Base-by-base conservation (phyloP, 2,797 vertebrate genomes). In the Ambastaia sidthimunki region DNA sequence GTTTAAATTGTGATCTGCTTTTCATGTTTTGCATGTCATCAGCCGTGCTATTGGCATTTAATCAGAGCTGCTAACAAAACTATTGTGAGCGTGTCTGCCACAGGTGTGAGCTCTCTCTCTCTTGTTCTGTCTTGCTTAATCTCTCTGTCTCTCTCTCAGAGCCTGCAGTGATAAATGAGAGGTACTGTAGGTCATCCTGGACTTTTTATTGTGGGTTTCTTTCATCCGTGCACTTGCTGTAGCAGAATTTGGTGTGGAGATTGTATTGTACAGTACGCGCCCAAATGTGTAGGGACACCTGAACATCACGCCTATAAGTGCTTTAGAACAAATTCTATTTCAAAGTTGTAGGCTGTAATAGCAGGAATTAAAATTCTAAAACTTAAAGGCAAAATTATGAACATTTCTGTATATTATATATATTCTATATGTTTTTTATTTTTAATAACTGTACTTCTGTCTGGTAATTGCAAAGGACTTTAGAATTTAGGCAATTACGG, bases 21-120 rank as follows among this genome's bases (percentile, higher is more conserved):
- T 71, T 78, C 65, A 52, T 52, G 28, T 78, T 82, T 78, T 60
- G 65, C 70, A 50, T 74, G 70, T 63, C 59, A 25, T 52, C 55
- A 52, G 55, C 57, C 76, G 52, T 62, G 44, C 76, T 71, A 60
- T 71, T 69, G 75, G 52, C 54, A 59, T 77, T 59, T 77, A 77
- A 69, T 77, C 37, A 47, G 75, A 77, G 75, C 65, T 59, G 23
- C 65, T 59, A 69, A 34, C 23, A n/a, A 69, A 77, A 59, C 37
- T 47, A 69, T 59, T 63, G 44, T 44, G 21, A 28, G 25, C 7
- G 59, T 62, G 59, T 65, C 16, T 65, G 28, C 62, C 62, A 48
- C 54, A 71, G 55, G 55, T 73, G 60, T 60, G 34, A 18, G 9
- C 65, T 57, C 12, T 79, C 47, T 55, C 67, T 50, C 44, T 50